phyloP scores from a whole-genome alignment of 2,888 invertebrate species.

The Pharmacophagus antenor region DNA sequence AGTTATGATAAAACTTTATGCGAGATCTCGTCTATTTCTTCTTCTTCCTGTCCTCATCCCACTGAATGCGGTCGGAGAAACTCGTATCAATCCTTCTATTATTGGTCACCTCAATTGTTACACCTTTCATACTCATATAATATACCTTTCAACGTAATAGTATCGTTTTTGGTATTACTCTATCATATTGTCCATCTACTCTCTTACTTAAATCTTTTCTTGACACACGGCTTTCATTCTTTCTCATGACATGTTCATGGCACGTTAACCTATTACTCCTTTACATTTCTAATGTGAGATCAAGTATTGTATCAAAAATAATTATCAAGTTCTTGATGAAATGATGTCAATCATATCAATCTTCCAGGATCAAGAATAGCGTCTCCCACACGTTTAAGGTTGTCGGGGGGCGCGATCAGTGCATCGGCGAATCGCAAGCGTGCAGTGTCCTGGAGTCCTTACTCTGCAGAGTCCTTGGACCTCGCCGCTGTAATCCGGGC shows the following conservation, averaged over 20 bases:
- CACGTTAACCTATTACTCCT: too few species aligned
- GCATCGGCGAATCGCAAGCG: conserved; percentile 89
- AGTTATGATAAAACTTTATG: not conserved
- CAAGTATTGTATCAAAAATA: not conserved
- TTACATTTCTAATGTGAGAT: too few species aligned
- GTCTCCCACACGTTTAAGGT: conserved; percentile 68
- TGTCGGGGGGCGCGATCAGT: conserved; percentile 72
- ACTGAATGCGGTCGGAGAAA: too few species aligned
- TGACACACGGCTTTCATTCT: too few species aligned
- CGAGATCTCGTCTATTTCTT: not conserved
- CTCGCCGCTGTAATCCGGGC: conserved; percentile 97
- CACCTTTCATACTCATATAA: too few species aligned
- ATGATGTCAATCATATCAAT: not conserved
- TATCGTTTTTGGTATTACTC: too few species aligned
- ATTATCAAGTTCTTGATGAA: not conserved
- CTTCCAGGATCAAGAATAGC: conserved; percentile 74
- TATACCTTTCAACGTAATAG: too few species aligned
- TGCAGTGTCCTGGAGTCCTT: conserved; percentile 95
- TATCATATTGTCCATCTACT: too few species aligned
- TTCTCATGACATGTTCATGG: too few species aligned
- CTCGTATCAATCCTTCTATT: too few species aligned
- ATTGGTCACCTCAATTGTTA: too few species aligned
- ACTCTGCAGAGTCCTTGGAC: conserved; percentile 95
- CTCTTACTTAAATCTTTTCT: too few species aligned
- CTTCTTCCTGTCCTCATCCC: not conserved